Evolutionary conservation across 2,113 vertebrate species (phyloP).

Genomic region (Gobio gobio): DNA sequence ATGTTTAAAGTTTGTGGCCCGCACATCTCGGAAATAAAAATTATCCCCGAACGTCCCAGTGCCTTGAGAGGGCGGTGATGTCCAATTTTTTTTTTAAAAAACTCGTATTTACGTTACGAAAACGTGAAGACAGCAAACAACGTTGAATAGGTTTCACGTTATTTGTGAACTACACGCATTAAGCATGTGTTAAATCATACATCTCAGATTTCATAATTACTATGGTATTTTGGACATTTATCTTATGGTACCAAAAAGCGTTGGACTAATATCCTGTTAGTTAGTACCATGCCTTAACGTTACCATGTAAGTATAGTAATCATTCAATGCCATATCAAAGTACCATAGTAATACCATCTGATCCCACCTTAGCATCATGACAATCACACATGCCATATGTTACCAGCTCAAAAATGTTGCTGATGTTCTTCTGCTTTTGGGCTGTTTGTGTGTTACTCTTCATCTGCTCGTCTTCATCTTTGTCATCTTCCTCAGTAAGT

Average conservation of each 20-base stretch:
- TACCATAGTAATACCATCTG: neutral
- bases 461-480: conserved; percentile 56
- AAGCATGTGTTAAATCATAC: neutral
- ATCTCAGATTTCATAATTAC: neutral
- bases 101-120: too few relatives aligned
- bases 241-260: neutral
- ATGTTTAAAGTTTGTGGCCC: too few relatives aligned
- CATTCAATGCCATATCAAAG: neutral
- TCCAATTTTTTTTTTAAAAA: too few relatives aligned
- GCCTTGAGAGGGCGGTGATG: too few relatives aligned
- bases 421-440: conserved; percentile 78
- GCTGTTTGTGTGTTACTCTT: conserved; percentile 65
- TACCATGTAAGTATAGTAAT: neutral
- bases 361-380: neutral
- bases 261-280: neutral
- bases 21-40: too few relatives aligned
- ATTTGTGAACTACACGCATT: neutral
- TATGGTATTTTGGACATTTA: neutral
- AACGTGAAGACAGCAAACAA: too few relatives aligned
- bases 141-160: neutral
- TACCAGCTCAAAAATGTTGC: conserved; percentile 86
- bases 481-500: conserved; percentile 59
- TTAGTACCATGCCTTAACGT: neutral
- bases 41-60: too few relatives aligned
- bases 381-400: neutral